Evolutionary conservation across 1,140 invertebrate genomes (phyloP).

Genomic region (Frieseomelitta varia): DNA sequence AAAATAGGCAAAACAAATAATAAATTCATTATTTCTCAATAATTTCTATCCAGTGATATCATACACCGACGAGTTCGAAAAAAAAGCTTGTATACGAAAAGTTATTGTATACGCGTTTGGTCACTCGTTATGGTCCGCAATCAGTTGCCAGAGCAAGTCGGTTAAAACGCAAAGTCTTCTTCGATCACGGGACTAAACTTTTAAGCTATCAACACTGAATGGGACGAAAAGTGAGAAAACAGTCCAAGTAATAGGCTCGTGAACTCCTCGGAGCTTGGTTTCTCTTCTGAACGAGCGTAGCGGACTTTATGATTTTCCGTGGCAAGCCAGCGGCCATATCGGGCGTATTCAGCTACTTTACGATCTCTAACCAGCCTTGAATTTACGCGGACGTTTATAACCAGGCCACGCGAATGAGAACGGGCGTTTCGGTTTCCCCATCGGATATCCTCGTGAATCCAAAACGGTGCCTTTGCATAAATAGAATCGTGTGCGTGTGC

Average conservation of each 20-base stretch:
- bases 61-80: too few relatives aligned
- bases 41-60: too few relatives aligned
- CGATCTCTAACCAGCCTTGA: conserved; percentile 71
- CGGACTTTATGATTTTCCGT: conserved; percentile 69
- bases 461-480: conserved; percentile 59
- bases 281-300: conserved; percentile 2
- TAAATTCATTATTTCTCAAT: too few relatives aligned
- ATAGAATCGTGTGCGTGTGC: conserved; percentile 52
- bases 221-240: background rate
- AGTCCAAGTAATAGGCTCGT: conserved; percentile 25
- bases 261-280: background rate
- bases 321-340: conserved; percentile 52
- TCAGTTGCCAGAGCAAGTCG: too few relatives aligned
- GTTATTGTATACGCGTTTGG: too few relatives aligned
- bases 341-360: conserved; percentile 60
- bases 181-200: background rate
- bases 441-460: conserved; percentile 36
- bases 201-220: background rate
- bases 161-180: too few relatives aligned
- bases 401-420: conserved; percentile 68
- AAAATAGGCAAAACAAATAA: too few relatives aligned
- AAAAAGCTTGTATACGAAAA: too few relatives aligned
- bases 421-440: conserved; percentile 55
- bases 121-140: too few relatives aligned
- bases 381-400: conserved; percentile 76